Evolutionary conservation across 2,113 vertebrate species (phyloP).

Genomic region (Pandion haliaetus): DNA sequence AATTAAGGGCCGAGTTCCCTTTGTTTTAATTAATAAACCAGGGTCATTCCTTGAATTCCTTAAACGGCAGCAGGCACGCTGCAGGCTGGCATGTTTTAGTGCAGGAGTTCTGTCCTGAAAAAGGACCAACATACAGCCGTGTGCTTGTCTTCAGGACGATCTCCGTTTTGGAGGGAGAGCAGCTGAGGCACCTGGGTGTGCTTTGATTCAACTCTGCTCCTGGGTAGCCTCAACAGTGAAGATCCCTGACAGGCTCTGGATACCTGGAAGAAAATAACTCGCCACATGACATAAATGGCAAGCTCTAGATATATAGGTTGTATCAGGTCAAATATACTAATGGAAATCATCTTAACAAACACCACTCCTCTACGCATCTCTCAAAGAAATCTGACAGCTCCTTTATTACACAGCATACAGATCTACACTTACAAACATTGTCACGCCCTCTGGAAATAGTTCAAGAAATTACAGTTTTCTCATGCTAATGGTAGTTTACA

Average conservation of each 20-base stretch:
- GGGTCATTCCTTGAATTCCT: background rate
- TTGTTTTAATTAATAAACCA: background rate
- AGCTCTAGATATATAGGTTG: background rate
- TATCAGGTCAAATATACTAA: background rate
- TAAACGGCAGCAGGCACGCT: background rate
- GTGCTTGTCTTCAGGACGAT: background rate
- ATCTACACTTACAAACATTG: background rate
- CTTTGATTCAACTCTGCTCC: background rate
- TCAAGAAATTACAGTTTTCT: background rate
- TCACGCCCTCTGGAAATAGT: background rate
- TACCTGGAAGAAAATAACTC: background rate
- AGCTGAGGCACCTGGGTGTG: background rate
- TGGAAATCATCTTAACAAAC: background rate
- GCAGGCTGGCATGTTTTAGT: background rate
- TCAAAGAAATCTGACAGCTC: background rate
- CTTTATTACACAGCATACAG: background rate
- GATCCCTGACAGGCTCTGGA: background rate
- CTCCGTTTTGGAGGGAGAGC: background rate
- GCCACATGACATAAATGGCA: background rate
- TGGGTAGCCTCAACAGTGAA: background rate
- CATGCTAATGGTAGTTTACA: background rate
- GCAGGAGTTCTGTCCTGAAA: background rate
- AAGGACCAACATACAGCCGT: background rate
- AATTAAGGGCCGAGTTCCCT: background rate
- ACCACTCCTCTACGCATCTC: background rate